phyloP scores from a whole-genome alignment of 2,888 invertebrate genomes.

The Idaea dimidiata region DNA sequence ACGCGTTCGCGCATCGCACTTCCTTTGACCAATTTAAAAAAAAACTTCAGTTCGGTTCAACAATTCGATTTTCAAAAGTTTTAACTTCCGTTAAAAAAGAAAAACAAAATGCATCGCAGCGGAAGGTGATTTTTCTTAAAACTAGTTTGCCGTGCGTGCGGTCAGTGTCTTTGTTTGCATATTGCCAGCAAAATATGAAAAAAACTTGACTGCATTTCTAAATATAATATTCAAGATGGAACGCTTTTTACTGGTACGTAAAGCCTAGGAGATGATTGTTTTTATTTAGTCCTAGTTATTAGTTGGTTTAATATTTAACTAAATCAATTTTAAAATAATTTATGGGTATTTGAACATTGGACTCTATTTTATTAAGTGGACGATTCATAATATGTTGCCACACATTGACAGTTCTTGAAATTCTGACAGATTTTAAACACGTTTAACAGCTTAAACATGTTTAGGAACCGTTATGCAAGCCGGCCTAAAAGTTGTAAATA shows the following conservation, averaged over 20 bases:
- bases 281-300: too few relatives aligned
- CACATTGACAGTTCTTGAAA: too few relatives aligned
- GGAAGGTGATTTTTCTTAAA: constrained; percentile 24
- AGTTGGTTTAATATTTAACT: too few relatives aligned
- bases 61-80: constrained; percentile 13
- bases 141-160: constrained; percentile 43
- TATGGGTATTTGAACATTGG: too few relatives aligned
- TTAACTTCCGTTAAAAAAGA: constrained; percentile 19
- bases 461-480: too few relatives aligned
- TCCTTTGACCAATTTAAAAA: constrained; percentile 33
- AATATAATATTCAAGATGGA: constrained; percentile 35
- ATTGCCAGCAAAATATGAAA: constrained; percentile 47
- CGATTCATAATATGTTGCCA: too few relatives aligned
- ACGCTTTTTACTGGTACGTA: constrained; percentile 38
- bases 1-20: constrained; percentile 48
- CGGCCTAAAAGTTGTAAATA: too few relatives aligned
- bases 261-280: not conserved
- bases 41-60: constrained; percentile 8
- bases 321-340: too few relatives aligned
- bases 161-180: constrained; percentile 41
- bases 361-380: too few relatives aligned
- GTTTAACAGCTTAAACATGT: too few relatives aligned
- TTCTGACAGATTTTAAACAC: too few relatives aligned
- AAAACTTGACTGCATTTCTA: constrained; percentile 35
- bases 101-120: constrained; percentile 16